A percentile compares a stretch with the other conserved stretches of the same genome.
Conservation (phyloP, 1,140 invertebrate genomes). For the Eufriesea mexicana region DNA sequence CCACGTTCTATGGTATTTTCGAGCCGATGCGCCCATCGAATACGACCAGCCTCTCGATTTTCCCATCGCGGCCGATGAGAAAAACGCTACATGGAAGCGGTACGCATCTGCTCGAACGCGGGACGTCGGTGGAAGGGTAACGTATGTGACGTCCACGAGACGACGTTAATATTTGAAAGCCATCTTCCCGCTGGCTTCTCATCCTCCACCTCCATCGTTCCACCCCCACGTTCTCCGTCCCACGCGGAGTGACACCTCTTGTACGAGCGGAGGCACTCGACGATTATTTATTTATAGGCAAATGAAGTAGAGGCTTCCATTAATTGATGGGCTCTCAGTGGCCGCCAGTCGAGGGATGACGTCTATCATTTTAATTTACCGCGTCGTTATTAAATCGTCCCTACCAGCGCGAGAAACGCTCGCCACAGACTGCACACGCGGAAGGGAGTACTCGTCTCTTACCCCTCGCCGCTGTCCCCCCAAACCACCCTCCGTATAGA, state of each 20-base stretch:
- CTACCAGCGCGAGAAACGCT: slow-evolving; percentile 50
- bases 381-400: slow-evolving; percentile 77
- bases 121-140: slow-evolving; percentile 64
- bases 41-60: slow-evolving; percentile 14
- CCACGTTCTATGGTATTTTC: slow-evolving; percentile 2
- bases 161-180: slow-evolving; percentile 72
- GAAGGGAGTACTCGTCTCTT: slow-evolving; percentile 46
- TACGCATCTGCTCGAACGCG: slow-evolving; percentile 59
- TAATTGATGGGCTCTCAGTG: slow-evolving; percentile 81
- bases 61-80: slow-evolving; percentile 31
- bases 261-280: slow-evolving; percentile 66
- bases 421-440: slow-evolving; percentile 48
- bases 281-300: slow-evolving; percentile 80
- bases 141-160: slow-evolving; percentile 72
- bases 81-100: slow-evolving; percentile 33
- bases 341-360: slow-evolving; percentile 78
- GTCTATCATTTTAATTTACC: slow-evolving; percentile 81
- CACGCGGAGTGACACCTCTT: slow-evolving; percentile 66
- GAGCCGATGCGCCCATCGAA: background rate
- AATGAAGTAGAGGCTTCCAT: slow-evolving; percentile 78
- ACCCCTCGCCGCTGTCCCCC: background rate
- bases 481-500: background rate
- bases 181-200: slow-evolving; percentile 64
- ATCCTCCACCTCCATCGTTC: slow-evolving; percentile 42
- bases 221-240: slow-evolving; percentile 41